Percentiles rank a stretch among this genome's conserved stretches.
Evolutionary conservation across 1,140 invertebrate species (phyloP).

Genomic region (Megalonaias nervosa): DNA sequence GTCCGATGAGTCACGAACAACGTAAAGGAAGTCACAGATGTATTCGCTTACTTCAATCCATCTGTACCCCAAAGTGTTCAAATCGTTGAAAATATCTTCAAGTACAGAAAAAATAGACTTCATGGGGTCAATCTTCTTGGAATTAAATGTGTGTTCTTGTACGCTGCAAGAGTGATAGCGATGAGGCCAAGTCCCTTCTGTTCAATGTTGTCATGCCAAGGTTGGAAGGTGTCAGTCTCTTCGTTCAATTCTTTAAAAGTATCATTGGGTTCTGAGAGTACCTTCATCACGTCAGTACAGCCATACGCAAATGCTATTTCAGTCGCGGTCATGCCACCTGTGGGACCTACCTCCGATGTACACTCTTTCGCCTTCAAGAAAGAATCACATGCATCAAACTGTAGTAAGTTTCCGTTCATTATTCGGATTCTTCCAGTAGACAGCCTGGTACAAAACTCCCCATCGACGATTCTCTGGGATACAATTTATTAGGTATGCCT

Average conservation of each 20-base stretch:
- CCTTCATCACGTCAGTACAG: conserved; percentile 1
- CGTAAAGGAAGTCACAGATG: conserved; percentile 8
- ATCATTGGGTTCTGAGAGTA: background rate
- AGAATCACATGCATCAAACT: conserved; percentile 16
- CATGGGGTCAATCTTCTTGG: background rate
- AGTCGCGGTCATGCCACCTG: conserved; percentile 7
- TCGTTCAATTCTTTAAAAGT: conserved; percentile 1
- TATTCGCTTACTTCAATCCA: conserved; percentile 11
- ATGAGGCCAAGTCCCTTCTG: conserved; percentile 1
- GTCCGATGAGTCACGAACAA: background rate
- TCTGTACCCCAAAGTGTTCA: background rate
- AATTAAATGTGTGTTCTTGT: conserved; percentile 20
- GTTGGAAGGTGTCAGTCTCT: conserved; percentile 2
- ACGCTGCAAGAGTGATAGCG: conserved; percentile 5
- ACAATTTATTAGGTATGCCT: conserved; percentile 4
- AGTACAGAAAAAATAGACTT: conserved; percentile 7
- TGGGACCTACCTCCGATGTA: conserved; percentile 13
- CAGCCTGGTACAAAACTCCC: conserved; percentile 29
- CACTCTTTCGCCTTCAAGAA: conserved; percentile 19
- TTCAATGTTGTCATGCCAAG: background rate
- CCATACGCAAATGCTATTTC: conserved; percentile 13
- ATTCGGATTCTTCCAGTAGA: conserved; percentile 23
- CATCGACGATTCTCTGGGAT: conserved; percentile 24
- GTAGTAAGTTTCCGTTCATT: conserved; percentile 10
- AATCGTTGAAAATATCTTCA: conserved; percentile 8